Evolutionary conservation across 2,797 vertebrate species (phyloP), one percentile per base, ranked within the genome.

Genomic region (Oreortyx pictus): DNA sequence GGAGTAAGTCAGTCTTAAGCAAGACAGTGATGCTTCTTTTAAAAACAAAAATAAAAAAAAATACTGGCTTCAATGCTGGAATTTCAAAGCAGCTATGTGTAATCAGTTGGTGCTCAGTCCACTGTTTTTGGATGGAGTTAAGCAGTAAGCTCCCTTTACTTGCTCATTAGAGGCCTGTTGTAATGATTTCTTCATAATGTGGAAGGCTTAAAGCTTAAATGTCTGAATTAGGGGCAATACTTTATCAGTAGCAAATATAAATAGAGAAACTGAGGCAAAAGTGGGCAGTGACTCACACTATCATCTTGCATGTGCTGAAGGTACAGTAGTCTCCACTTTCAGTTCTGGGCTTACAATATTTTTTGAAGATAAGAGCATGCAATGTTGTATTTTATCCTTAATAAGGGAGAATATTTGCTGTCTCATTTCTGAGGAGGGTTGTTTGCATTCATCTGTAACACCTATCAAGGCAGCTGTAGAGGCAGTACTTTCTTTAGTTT

Each of bases 191-290:
- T 75, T 88, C 49, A 39, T 64, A 37, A 46, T 39, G 29, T 25
- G 70, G 44, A 78, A 60, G 49, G 61, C 6, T 19, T 29, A 70
- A 73, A 39, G 64, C 59, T 39, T 44, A 74, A 65, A n/a, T 0
- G 2, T 66, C 16, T 46, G 22, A 81, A 35, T 50, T 66, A 70
- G 23, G 20, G 35, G 10, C 54, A 70, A 25, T 68, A 29, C 41
- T 78, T 61, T 74, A 68, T 65, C 50, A 44, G 14, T 39, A 79
- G 46, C 18, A 86, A 67, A 66, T 62, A 59, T 33, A 59, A 71
- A 68, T 39, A 81, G 67, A 73, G 54, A 93, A 94, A 92, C 72
- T 56, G 88, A 93, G 78, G 50, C 43, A 92, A 46, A 70, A 82
- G 52, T 7, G 2, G 46, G 8, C 54, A 72, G 10, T n/a, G 56